Base-by-base conservation (phyloP, 2,113 vertebrate species). In the Cottus gobio region DNA sequence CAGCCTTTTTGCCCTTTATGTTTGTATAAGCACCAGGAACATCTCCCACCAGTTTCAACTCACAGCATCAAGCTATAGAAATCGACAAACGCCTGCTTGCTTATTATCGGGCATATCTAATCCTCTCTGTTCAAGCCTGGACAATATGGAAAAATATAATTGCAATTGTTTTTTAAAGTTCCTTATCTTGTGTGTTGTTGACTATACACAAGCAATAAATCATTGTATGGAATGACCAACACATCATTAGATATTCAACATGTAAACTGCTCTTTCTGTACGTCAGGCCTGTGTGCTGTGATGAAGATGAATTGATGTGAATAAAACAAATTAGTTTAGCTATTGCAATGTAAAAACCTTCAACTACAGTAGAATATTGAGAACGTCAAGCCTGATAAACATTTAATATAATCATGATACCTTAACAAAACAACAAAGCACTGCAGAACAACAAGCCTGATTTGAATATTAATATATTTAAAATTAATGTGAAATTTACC, bases 61-160 rank as follows among this genome's bases (percentile, higher is more conserved):
- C 63, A 16, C 63, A 16, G 52, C 42, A 66, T 74, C 68, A 75
- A 8, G 74, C 18, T 75, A 50, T 68, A 26, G 74, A 75, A 80
- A 83, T 70, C 7, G 46, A 20, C 18, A 48, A 22, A 48, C 2
- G 39, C 48, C 34, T 76, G 60, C 52, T 2, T 1, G 24, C 39
- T 80, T 24, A 73, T 87, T 71, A 85, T 18, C 20, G 10, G 7
- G 1, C 10, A 50, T 28, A 18, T 75, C 70, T 58, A 56, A 70
- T 68, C 42, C 26, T n/a, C 20, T 37, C 58, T 0, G 28, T n/a
- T 16, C 20, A 18, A 30, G 15, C 11, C 13, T 3, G 26, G 28
- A 9, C 15, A 15, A 30, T 28, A 28, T 57, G 12, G 54, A 3
- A 7, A 31, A 31, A 58, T 18, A 58, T 58, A 3, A 30, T 30